Percentiles rank a stretch among this genome's conserved stretches.
Evolutionary conservation across 2,888 invertebrate species (phyloP).

Genomic region (Coelogynopora nodosa): DNA sequence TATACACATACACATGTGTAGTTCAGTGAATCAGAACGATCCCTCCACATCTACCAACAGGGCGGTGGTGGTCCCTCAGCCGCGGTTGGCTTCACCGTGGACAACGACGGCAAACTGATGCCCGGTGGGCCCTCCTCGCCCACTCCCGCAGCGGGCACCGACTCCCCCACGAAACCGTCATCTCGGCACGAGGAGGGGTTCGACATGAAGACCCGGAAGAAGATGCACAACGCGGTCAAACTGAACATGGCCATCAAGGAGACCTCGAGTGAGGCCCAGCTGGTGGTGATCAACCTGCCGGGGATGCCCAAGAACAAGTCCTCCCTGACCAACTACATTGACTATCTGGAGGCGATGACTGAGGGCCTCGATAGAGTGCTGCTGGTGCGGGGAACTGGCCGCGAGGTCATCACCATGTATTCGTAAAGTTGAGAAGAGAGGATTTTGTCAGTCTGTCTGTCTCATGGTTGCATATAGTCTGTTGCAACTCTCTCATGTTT

Average conservation of each 20-base stretch:
- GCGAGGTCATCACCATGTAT: slow-evolving; percentile 46
- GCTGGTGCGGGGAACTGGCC: slow-evolving; percentile 43
- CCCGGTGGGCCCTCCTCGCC: background rate
- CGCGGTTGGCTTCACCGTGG: too few species aligned
- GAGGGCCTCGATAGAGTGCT: slow-evolving; percentile 41
- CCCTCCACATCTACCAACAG: background rate
- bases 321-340: slow-evolving; percentile 49
- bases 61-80: too few species aligned
- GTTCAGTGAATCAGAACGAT: too few species aligned
- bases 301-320: slow-evolving; percentile 64
- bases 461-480: too few species aligned
- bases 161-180: background rate
- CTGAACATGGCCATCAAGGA: slow-evolving; percentile 43
- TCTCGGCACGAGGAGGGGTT: background rate
- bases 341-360: slow-evolving; percentile 44
- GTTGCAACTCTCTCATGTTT: too few species aligned
- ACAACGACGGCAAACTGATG: background rate
- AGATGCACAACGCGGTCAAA: slow-evolving; percentile 44
- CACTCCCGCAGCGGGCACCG: background rate
- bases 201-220: slow-evolving; percentile 45
- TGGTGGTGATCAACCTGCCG: slow-evolving; percentile 44
- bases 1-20: too few species aligned
- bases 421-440: slow-evolving; percentile 30
- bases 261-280: slow-evolving; percentile 40
- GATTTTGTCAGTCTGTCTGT: too few species aligned